A percentile compares a stretch with the other conserved stretches of the same genome.
These are phyloP conservation scores for Amorpha juglandis DNA, from an alignment of 2,888 invertebrate genomes.

Conservation along the genomic window DNA sequence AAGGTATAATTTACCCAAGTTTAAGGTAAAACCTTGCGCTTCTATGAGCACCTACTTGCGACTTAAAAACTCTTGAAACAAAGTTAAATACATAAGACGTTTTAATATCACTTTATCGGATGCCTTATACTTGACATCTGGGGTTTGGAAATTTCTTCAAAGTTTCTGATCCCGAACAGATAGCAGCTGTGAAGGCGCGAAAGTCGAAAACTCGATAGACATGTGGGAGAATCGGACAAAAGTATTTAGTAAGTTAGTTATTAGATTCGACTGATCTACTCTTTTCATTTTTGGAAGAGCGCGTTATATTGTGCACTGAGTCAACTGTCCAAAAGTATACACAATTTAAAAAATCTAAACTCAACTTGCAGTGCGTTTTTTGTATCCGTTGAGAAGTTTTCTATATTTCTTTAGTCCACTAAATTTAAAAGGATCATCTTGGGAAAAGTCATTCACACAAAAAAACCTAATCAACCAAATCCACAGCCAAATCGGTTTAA, in stretches of 20 bases:
- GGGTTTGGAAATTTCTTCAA: not conserved
- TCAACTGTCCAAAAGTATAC: too few species aligned
- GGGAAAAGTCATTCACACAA: too few species aligned
- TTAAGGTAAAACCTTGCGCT: not conserved
- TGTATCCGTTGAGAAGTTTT: too few species aligned
- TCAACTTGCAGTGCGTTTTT: not conserved
- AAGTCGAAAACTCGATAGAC: not conserved
- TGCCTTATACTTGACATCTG: not conserved
- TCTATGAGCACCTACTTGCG: too few species aligned
- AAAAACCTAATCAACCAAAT: too few species aligned
- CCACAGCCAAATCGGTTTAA: too few species aligned
- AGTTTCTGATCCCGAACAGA: not conserved
- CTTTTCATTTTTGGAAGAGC: not conserved
- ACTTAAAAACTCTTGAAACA: not conserved
- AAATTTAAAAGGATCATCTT: too few species aligned
- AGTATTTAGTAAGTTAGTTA: not conserved
- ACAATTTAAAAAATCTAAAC: too few species aligned
- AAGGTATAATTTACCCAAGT: not conserved
- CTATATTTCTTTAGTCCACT: too few species aligned
- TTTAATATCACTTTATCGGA: not conserved
- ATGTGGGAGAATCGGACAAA: not conserved
- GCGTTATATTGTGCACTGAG: not conserved
- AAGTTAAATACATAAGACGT: not conserved
- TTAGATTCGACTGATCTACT: not conserved
- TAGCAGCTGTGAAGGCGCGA: not conserved